Evolutionary conservation across 1,140 invertebrate species (phyloP).

Genomic region (Zaprionus vittiger): DNA sequence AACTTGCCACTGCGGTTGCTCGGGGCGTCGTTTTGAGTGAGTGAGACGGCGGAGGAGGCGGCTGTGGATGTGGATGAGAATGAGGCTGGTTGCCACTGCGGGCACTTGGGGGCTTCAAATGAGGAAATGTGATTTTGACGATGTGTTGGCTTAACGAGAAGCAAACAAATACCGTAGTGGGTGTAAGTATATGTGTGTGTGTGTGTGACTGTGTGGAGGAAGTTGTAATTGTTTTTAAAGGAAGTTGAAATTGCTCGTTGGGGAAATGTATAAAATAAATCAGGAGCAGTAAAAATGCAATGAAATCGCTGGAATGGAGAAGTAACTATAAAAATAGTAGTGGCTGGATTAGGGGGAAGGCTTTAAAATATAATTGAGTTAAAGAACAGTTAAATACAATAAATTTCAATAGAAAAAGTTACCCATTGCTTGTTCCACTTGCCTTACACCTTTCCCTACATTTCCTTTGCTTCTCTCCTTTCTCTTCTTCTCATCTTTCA

Average conservation of each 20-base stretch:
- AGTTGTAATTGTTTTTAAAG: conserved; percentile 82
- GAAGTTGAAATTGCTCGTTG: conserved; percentile 75
- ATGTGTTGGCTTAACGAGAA: conserved; percentile 77
- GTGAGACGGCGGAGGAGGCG: not conserved
- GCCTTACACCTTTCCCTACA: not conserved
- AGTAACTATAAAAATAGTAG: not conserved
- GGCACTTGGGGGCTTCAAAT: conserved; percentile 41
- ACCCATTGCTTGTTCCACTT: not conserved
- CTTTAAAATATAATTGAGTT: no score
- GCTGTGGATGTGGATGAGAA: conserved; percentile 6
- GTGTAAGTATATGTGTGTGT: not conserved
- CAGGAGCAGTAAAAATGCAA: conserved; percentile 27
- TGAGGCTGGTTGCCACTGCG: conserved; percentile 14
- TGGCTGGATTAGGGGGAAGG: no score
- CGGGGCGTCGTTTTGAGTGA: conserved; percentile 75
- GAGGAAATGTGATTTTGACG: conserved; percentile 82
- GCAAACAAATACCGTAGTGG: conserved; percentile 34
- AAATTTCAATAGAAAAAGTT: no score
- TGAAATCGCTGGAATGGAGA: not conserved
- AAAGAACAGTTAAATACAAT: no score
- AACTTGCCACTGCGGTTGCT: conserved; percentile 75
- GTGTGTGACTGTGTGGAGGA: conserved; percentile 46
- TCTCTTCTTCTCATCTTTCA: not conserved
- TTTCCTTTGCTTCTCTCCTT: not conserved
- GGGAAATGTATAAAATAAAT: conserved; percentile 78